These are phyloP conservation scores for Myrmophylax atrothorax DNA, from an alignment of 2,113 vertebrate species.

Conservation along the genomic window DNA sequence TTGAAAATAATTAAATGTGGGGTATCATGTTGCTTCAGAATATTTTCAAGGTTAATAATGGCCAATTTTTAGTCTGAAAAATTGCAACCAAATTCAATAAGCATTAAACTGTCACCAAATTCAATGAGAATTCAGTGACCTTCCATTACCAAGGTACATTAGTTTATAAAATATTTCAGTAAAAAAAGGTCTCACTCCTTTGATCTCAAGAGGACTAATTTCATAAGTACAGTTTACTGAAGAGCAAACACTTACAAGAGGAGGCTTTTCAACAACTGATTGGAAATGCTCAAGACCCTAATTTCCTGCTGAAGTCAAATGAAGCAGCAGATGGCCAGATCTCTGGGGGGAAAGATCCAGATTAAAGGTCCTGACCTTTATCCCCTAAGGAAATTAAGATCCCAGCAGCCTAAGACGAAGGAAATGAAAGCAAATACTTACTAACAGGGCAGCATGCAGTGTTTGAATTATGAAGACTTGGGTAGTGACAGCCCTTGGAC, in stretches of 20 bases:
- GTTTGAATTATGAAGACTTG: background rate
- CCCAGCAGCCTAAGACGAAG: background rate
- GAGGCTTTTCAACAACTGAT: background rate
- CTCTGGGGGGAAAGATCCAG: background rate
- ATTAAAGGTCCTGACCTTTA: background rate
- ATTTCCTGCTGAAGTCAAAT: background rate
- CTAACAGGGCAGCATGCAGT: background rate
- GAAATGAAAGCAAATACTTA: background rate
- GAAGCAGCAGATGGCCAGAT: background rate
- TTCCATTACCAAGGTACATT: background rate
- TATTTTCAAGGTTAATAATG: background rate
- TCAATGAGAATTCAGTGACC: background rate
- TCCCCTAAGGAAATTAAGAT: background rate
- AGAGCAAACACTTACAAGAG: slow-evolving; percentile 26
- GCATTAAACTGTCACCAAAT: background rate
- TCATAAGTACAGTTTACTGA: background rate
- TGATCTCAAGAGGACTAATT: slow-evolving; percentile 25
- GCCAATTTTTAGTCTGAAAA: background rate
- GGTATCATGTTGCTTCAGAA: background rate
- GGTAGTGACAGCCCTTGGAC: fast-evolving
- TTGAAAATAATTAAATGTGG: background rate
- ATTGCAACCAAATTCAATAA: background rate
- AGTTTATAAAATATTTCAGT: slow-evolving; percentile 28
- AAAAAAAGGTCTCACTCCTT: background rate
- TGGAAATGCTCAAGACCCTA: background rate